Evolutionary conservation across 2,113 vertebrate species (phyloP).

Genomic region (Columba janthina): DNA sequence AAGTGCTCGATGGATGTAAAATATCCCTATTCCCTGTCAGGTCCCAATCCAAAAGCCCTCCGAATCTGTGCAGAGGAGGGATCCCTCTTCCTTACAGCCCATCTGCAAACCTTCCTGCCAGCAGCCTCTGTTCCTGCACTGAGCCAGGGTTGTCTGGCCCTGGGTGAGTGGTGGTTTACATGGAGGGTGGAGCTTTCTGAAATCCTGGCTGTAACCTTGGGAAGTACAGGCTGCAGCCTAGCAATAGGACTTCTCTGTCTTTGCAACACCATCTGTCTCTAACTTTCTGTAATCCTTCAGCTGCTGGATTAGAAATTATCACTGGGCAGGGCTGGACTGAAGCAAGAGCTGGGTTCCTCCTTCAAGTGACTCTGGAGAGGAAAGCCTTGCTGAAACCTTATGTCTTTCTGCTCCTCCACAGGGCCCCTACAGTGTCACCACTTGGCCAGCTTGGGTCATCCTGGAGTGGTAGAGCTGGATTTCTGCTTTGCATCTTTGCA

Average conservation of each 20-base stretch:
- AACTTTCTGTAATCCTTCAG: slow-evolving; percentile 49
- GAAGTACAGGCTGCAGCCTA: slow-evolving; percentile 8
- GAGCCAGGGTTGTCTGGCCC: not conserved
- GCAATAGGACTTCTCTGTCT: slow-evolving; percentile 13
- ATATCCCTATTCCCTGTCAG: not conserved
- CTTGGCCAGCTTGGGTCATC: not conserved
- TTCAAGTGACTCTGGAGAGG: not conserved
- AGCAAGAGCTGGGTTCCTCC: not conserved
- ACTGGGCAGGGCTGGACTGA: not conserved
- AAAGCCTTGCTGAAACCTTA: fast-evolving
- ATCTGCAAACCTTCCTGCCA: not conserved
- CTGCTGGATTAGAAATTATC: slow-evolving; percentile 50
- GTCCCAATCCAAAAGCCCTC: not conserved
- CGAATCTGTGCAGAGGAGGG: not conserved
- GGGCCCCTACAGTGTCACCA: not conserved
- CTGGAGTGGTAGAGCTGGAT: not conserved
- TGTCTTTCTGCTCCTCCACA: not conserved
- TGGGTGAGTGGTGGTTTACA: not conserved
- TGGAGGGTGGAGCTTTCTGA: not conserved
- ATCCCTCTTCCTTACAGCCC: not conserved
- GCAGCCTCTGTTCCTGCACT: not conserved
- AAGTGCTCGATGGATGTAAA: not conserved
- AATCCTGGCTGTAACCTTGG: not conserved
- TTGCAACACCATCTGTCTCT: slow-evolving; percentile 53
- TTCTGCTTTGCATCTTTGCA: not conserved